These are phyloP conservation scores for Cylloceria caligata DNA, from an alignment of 2,888 invertebrate genomes.

Conservation along the genomic window DNA sequence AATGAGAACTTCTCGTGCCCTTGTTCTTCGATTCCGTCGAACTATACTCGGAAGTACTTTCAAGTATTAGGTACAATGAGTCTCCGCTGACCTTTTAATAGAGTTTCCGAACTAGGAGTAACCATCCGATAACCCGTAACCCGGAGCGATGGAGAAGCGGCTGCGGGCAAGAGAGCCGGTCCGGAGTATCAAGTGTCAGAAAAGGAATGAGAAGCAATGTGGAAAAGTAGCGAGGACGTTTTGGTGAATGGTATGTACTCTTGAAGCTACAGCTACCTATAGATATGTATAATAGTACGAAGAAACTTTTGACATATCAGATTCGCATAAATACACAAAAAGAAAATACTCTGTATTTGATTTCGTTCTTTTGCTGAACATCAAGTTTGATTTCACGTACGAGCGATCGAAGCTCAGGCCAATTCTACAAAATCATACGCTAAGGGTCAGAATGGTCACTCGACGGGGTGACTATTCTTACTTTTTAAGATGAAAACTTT, in stretches of 20 bases:
- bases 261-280: background rate
- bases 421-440: background rate
- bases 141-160: conserved; percentile 9
- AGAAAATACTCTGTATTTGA: background rate
- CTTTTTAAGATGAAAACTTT: conserved; percentile 4
- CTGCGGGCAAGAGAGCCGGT: background rate
- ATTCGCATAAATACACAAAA: background rate
- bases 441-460: background rate
- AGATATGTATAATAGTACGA: background rate
- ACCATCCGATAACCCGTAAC: conserved; percentile 45
- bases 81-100: conserved; percentile 63
- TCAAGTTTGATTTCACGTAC: background rate
- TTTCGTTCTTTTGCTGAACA: background rate
- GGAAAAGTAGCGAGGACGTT: background rate
- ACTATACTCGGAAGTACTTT: conserved; percentile 39
- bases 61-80: conserved; percentile 57
- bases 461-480: background rate
- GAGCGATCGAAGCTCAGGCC: background rate
- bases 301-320: background rate
- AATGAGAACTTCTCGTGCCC: background rate
- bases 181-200: background rate
- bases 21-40: conserved; percentile 9
- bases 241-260: background rate
- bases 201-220: background rate
- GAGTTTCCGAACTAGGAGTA: conserved; percentile 60